These are phyloP conservation scores for Loripinus fragilis DNA, from an alignment of 2,888 invertebrate genomes.

Conservation along the genomic window DNA sequence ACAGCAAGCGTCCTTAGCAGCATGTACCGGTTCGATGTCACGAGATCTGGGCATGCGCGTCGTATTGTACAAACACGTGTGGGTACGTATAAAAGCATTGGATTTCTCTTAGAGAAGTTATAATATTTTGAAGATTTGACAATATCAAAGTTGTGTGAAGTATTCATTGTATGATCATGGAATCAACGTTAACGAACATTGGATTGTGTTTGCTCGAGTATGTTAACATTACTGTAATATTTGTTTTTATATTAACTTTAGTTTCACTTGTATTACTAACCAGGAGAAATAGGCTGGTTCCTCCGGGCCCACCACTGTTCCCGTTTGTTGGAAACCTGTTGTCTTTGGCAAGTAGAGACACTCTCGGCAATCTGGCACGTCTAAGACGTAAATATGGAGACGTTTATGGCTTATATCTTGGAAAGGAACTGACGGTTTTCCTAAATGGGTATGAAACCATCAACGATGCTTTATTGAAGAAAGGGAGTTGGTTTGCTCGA, in stretches of 20 bases:
- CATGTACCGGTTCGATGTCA: too few relatives aligned
- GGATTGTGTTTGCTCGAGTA: neutral
- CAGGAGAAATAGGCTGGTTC: slow-evolving; percentile 29
- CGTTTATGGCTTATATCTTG: slow-evolving; percentile 42
- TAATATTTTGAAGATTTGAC: too few relatives aligned
- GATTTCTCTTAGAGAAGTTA: too few relatives aligned
- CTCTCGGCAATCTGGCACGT: slow-evolving; percentile 16
- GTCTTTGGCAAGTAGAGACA: slow-evolving; percentile 27
- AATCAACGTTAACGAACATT: too few relatives aligned
- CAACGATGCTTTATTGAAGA: slow-evolving; percentile 47
- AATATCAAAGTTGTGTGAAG: too few relatives aligned
- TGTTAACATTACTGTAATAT: slow-evolving; percentile 19
- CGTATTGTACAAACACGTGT: too few relatives aligned
- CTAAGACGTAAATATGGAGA: slow-evolving; percentile 45
- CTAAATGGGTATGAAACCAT: slow-evolving; percentile 47
- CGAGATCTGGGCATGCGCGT: too few relatives aligned
- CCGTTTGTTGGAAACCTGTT: slow-evolving; percentile 49
- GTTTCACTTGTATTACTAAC: slow-evolving; percentile 10
- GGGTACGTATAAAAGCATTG: too few relatives aligned
- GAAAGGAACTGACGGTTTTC: slow-evolving; percentile 39
- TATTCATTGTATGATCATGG: too few relatives aligned
- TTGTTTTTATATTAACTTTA: slow-evolving; percentile 40
- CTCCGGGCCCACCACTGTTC: slow-evolving; percentile 47
- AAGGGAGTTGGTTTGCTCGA: slow-evolving; percentile 32
- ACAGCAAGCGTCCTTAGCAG: too few relatives aligned